A percentile compares a stretch with the other conserved stretches of the same genome.
phyloP scores from a whole-genome alignment of 2,888 invertebrate genomes.

The Fragum whitleyi region DNA sequence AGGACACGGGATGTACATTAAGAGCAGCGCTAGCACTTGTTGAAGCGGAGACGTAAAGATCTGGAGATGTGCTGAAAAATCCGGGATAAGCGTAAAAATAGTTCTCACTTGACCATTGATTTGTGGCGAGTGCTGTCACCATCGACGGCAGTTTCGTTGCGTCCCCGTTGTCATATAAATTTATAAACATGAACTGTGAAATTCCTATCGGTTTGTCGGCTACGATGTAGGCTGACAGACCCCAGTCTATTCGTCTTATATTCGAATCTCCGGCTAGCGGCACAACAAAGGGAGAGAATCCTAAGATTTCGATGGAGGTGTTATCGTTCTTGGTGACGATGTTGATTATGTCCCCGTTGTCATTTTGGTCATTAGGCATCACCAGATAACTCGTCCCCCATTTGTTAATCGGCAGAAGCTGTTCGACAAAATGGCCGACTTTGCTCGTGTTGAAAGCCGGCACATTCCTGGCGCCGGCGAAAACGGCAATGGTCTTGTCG shows the following conservation, averaged over 20 bases:
- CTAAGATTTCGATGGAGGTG: conserved; percentile 47
- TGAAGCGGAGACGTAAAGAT: neutral
- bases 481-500: conserved; percentile 50
- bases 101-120: conserved; percentile 23
- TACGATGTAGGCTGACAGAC: conserved; percentile 38
- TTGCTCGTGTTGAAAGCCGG: conserved; percentile 2
- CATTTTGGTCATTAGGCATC: conserved; percentile 39
- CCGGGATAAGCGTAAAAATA: neutral
- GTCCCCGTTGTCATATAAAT: conserved; percentile 40
- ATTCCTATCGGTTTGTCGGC: conserved; percentile 43
- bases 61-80: neutral
- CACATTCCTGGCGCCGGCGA: conserved; percentile 51
- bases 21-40: neutral
- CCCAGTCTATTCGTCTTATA: conserved; percentile 51
- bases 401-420: conserved; percentile 60
- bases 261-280: conserved; percentile 30
- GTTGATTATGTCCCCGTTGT: conserved; percentile 51
- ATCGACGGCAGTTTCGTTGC: conserved; percentile 30
- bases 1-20: neutral
- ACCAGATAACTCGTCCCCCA: conserved; percentile 62
- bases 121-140: conserved; percentile 35
- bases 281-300: conserved; percentile 53
- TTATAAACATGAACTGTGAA: conserved; percentile 41
- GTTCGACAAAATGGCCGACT: conserved; percentile 47
- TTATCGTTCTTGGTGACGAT: conserved; percentile 35